Evolutionary conservation across 2,797 vertebrate species (phyloP).

Genomic region (Bovichtus variegatus): DNA sequence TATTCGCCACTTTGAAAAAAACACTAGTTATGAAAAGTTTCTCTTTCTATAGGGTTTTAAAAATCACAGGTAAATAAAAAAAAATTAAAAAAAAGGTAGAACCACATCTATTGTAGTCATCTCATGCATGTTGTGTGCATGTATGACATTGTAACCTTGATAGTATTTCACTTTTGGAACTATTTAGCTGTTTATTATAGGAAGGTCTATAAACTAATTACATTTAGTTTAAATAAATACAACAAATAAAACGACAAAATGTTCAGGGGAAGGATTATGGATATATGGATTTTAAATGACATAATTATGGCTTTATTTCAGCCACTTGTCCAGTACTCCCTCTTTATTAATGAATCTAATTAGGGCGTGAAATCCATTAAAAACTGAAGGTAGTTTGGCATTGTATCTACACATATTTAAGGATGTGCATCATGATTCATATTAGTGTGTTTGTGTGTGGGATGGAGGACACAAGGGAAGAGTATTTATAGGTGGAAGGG

Average conservation of each 20-base stretch:
- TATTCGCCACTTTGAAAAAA: too few relatives aligned
- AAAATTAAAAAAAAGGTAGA: too few relatives aligned
- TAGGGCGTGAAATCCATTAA: constrained; percentile 9
- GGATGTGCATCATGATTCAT: constrained; percentile 5
- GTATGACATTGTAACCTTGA: too few relatives aligned
- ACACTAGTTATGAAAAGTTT: too few relatives aligned
- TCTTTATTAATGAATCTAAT: too few relatives aligned
- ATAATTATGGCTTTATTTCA: constrained; percentile 14
- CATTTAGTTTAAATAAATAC: neutral
- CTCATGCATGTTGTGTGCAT: too few relatives aligned
- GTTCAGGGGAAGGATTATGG: neutral
- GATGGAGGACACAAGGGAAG: neutral
- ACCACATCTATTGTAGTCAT: too few relatives aligned
- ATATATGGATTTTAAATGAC: neutral
- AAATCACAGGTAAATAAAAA: too few relatives aligned
- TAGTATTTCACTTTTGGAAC: too few relatives aligned
- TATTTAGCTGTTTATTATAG: neutral
- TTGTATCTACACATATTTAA: neutral
- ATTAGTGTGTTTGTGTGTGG: neutral
- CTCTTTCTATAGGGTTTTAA: too few relatives aligned
- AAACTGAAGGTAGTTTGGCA: neutral
- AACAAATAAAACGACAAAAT: neutral
- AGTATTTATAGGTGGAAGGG: constrained; percentile 11
- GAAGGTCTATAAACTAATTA: neutral
- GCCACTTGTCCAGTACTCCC: neutral